Base-by-base conservation (phyloP, 2,113 vertebrate species). In the Oreotrochilus melanogaster region DNA sequence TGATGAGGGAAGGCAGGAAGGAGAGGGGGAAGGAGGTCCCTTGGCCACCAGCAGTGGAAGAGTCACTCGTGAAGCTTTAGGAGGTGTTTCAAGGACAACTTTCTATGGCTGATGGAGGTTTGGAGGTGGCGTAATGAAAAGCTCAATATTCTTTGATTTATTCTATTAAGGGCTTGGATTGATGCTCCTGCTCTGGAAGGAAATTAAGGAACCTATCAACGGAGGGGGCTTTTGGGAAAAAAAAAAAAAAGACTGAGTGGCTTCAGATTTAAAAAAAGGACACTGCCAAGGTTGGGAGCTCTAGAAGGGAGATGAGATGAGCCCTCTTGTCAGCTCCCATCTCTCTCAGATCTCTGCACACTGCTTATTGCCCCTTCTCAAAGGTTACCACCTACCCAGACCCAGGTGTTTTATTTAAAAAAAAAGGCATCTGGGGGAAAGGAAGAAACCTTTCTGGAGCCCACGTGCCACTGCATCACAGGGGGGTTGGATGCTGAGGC, bases 391-490 rank as follows among this genome's bases (percentile, higher is more conserved):
- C 15, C 15, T 28, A 27, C 33, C 50, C 31, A 17, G 47, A 70
- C 33, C 3, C 0, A 10, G 19, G 61, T 2, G 4, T 47, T 39
- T 66, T 24, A 14, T 66, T 24, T 31, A 16, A 50, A 90, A 84
- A 9, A 37, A 37, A 39, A 39, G 39, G 25, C 4, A 23, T 10
- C 57, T 1, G 1, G 17, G 31, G 14, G 8, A 9, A 54, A 39
- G 18, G 43, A 18, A 51, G 37, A 48, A 9, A 18, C 17, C 21
- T 8, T 71, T 28, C 31, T 28, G 14, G 27, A 86, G 22, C 18
- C 7, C 1, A 0, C 1, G 2, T 5, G 17, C 14, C 42, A 37
- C 31, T 0, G 2, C 2, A 1, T 23, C 3, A 0, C 43, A 50
- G 37, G 18, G 45, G 18, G 0, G 0, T 3, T 18, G 28, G 50